Evolutionary conservation across 2,888 invertebrate genomes (phyloP).

Genomic region (Sphinx pinastri): DNA sequence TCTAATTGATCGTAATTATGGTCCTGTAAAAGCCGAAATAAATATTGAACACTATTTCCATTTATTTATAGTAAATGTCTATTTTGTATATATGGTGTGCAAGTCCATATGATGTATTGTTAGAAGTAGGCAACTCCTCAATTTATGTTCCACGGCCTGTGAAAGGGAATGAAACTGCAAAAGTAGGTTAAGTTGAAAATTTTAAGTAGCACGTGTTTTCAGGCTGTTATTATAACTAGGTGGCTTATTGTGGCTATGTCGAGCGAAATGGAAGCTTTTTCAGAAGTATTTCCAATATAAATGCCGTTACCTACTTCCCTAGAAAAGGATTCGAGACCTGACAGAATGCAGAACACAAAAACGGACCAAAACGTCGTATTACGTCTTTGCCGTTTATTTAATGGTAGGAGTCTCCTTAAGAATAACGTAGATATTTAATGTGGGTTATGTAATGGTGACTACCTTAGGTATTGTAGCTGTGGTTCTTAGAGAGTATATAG

Average conservation of each 20-base stretch:
- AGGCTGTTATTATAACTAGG: conserved; percentile 1
- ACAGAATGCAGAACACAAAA: too few species aligned
- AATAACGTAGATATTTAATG: too few species aligned
- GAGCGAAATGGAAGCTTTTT: not conserved
- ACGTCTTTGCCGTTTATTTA: too few species aligned
- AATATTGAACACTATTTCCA: not conserved
- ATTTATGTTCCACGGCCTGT: not conserved
- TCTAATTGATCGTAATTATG: too few species aligned
- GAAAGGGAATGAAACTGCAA: not conserved
- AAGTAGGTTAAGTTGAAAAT: not conserved
- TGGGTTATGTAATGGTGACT: too few species aligned
- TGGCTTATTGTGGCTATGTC: not conserved
- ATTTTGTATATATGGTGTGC: conserved; percentile 10
- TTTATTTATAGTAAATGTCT: conserved; percentile 9
- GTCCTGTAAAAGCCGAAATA: not conserved
- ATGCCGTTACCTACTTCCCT: too few species aligned
- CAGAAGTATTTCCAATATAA: not conserved
- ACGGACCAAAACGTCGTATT: too few species aligned
- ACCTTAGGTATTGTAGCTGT: too few species aligned
- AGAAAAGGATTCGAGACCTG: too few species aligned
- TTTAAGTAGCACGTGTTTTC: conserved; percentile 9
- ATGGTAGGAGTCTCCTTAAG: too few species aligned
- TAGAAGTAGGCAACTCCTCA: not conserved
- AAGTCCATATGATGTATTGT: not conserved
- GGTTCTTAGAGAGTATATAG: too few species aligned